A percentile compares a stretch with the other conserved stretches of the same genome.
Conservation (phyloP, 2,888 invertebrate genomes). For the Pediacus dermestoides region DNA sequence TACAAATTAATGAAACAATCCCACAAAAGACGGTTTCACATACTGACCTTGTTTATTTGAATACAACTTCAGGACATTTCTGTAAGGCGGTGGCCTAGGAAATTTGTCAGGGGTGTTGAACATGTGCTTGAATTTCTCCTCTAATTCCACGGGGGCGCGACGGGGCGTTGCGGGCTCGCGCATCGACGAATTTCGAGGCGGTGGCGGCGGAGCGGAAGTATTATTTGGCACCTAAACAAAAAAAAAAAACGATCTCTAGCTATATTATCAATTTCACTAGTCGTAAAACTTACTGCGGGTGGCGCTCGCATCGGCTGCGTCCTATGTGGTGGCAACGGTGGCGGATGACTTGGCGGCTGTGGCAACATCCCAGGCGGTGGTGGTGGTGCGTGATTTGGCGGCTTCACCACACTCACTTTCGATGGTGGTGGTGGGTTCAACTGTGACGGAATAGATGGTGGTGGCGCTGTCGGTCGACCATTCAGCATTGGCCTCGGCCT, state of each 20-base stretch:
- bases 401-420: constrained; percentile 37
- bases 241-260: not conserved
- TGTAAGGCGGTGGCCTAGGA: constrained; percentile 68
- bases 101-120: constrained; percentile 63
- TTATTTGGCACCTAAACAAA: constrained; percentile 26
- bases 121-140: constrained; percentile 62
- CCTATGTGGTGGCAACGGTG: constrained; percentile 41
- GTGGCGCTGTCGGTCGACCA: constrained; percentile 45
- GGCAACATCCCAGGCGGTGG: constrained; percentile 39
- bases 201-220: constrained; percentile 55
- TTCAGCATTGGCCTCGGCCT: constrained; percentile 39
- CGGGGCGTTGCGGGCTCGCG: constrained; percentile 34
- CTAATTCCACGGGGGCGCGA: constrained; percentile 55
- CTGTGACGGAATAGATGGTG: constrained; percentile 45
- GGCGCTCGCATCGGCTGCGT: constrained; percentile 36
- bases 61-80: constrained; percentile 65
- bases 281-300: constrained; percentile 37
- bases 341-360: constrained; percentile 35
- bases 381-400: constrained; percentile 46
- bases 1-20: too few relatives aligned
- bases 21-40: constrained; percentile 18
- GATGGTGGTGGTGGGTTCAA: constrained; percentile 48
- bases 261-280: not conserved
- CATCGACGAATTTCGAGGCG: constrained; percentile 62
- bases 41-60: constrained; percentile 60